Percentiles rank a stretch among this genome's conserved stretches.
These are phyloP conservation scores for Meriones unguiculatus DNA, from an alignment of 2,113 vertebrate genomes.

Conservation along the genomic window DNA sequence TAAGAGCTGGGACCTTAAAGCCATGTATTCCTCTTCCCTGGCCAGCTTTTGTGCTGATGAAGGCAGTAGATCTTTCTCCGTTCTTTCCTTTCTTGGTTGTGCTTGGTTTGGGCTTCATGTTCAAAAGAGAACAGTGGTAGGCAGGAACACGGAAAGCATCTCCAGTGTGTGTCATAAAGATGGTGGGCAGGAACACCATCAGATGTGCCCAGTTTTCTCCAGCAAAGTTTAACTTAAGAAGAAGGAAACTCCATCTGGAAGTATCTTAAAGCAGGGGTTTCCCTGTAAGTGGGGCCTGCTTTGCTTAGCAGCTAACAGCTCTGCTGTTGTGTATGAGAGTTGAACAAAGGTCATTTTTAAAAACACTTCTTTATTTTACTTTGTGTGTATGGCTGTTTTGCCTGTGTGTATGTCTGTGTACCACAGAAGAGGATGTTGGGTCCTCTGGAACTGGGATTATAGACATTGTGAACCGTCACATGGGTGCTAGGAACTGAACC, in stretches of 20 bases:
- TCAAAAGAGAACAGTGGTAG: not conserved
- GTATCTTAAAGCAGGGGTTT: not conserved
- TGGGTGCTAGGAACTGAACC: not conserved
- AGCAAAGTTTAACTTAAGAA: not conserved
- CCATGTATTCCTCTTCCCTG: rapidly evolving
- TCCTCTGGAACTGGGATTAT: not conserved
- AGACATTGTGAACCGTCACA: not conserved
- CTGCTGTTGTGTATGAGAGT: not conserved
- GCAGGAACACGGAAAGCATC: too few relatives aligned
- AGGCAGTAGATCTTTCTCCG: not conserved
- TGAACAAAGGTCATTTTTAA: not conserved
- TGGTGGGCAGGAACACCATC: too few relatives aligned
- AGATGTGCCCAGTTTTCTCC: not conserved
- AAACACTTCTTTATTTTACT: not conserved
- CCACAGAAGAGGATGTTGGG: not conserved
- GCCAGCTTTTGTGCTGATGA: not conserved
- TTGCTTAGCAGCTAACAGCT: not conserved
- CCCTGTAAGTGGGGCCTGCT: not conserved
- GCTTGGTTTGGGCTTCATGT: not conserved
- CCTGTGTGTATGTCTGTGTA: not conserved
- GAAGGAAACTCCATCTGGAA: not conserved
- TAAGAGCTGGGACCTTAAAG: not conserved
- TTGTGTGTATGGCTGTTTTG: not conserved
- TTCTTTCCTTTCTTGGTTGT: not conserved
- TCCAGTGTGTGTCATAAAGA: too few relatives aligned